Evolutionary conservation across 2,888 invertebrate species (phyloP), one percentile per base, ranked within the genome.

Genomic region (Trichopoda pennipes): DNA sequence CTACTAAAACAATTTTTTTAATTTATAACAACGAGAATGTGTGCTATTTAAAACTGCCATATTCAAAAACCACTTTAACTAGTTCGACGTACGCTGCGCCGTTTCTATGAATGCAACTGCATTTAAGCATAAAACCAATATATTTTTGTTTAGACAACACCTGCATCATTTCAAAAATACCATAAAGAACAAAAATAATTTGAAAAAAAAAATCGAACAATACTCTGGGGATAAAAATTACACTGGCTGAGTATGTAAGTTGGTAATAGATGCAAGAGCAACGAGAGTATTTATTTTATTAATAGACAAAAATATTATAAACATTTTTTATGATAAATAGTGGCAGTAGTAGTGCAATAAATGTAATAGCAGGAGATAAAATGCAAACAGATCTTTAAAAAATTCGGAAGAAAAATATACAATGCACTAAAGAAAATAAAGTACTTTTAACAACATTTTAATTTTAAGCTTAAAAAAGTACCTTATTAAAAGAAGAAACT

Each of bases 131-230:
- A 23, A 70, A 77, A 77, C 56, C 56, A 42, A 58, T 76, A 42
- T 70, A 9, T 49, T 70, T 55, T 51, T 63, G 17, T 74, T 70
- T 66, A 75, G 73, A 72, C 82, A 82, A 82, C 82, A 82, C 82
- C 82, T 82, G 82, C 82, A 79, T 74, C 82, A 79, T 82, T 82
- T 79, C 74, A 82, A 66, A 76, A 60, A 72, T 14, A 47, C 4
- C 28, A 28, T 7, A 6, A 28, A 28, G 7, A 7, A 28, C 8
- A 28, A 49, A 51, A 70, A 70, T 76, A 72, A 72, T 56, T 74
- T 42, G 38, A 38, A 28, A 21, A 21, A 42, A 6, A 55, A 42
- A 55, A 28, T 9, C 21, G 21, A 38, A 55, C 19, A 74, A 63
- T 55, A 47, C 58, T 74, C 38, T 58, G 58, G 64, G 74, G 49